These are phyloP conservation scores for Mechanitis messenoides DNA, from an alignment of 2,888 invertebrate species.

Conservation along the genomic window DNA sequence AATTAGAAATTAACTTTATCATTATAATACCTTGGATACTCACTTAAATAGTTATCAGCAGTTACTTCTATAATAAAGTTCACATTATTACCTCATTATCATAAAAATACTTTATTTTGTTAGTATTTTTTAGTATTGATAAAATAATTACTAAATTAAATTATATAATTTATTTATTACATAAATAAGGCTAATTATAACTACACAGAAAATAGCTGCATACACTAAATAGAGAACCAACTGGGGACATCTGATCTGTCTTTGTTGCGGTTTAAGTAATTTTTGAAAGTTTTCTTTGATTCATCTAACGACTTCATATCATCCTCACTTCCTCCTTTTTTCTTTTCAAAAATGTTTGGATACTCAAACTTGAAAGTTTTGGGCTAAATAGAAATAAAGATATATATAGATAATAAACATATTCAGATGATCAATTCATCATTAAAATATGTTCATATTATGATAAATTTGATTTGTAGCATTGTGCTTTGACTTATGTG, in stretches of 20 bases:
- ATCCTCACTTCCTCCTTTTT: conserved; percentile 75
- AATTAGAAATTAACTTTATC: no score
- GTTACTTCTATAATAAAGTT: no score
- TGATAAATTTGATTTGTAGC: no score
- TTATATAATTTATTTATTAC: not conserved
- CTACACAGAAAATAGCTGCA: conserved; percentile 2
- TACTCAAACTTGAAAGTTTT: conserved; percentile 83
- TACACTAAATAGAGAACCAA: conserved; percentile 82
- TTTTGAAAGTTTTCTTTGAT: conserved; percentile 77
- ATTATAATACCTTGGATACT: no score
- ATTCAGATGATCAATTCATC: no score
- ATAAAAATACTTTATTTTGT: no score
- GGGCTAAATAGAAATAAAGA: conserved; percentile 72
- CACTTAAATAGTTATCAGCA: no score
- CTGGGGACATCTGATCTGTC: conserved; percentile 83
- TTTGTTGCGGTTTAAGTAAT: conserved; percentile 80
- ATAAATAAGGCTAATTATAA: conserved; percentile 9
- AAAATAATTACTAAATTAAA: no score
- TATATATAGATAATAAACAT: not conserved
- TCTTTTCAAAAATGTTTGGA: conserved; percentile 82
- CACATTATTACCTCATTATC: no score
- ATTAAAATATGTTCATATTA: no score
- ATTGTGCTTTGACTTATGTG: no score
- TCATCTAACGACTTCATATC: conserved; percentile 77
- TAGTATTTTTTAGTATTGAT: no score